These are phyloP conservation scores for Rhynchonycteris naso DNA, from an alignment of 2,797 vertebrate genomes.

Conservation along the genomic window DNA sequence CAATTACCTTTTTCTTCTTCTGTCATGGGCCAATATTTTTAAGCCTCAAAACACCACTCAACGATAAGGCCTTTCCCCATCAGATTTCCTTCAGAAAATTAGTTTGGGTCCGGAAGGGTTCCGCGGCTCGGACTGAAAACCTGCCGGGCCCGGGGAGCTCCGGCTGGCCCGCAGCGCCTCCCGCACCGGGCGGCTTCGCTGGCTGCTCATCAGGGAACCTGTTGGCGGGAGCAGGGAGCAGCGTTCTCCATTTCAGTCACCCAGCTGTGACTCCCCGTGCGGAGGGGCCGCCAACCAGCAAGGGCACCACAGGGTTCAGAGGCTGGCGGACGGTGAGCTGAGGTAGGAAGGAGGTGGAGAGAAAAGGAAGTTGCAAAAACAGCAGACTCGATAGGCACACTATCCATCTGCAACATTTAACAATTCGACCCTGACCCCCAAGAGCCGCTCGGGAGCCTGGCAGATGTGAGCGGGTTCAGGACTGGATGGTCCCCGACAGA, in stretches of 20 bases:
- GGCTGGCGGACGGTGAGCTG: neutral
- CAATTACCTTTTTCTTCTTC: conserved; percentile 35
- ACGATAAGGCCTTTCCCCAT: conserved; percentile 36
- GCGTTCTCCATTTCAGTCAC: conserved; percentile 41
- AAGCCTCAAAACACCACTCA: conserved; percentile 49
- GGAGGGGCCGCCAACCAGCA: neutral
- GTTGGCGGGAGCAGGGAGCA: neutral
- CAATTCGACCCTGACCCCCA: conserved; percentile 71
- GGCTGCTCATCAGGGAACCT: conserved; percentile 32
- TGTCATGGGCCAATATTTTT: neutral
- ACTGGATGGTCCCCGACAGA: conserved; percentile 86
- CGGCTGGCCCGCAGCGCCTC: neutral
- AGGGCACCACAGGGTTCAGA: conserved; percentile 1
- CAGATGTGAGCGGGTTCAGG: conserved; percentile 81
- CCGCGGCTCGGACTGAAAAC: neutral
- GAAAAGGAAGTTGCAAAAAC: conserved; percentile 52
- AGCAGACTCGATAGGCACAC: conserved; percentile 46
- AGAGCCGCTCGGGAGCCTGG: conserved; percentile 66
- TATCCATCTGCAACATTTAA: conserved; percentile 71
- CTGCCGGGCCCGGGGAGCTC: conserved; percentile 49
- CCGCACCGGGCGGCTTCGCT: neutral
- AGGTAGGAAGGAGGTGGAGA: conserved; percentile 23
- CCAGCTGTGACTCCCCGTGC: neutral
- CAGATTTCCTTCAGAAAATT: conserved; percentile 69
- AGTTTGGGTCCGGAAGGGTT: conserved; percentile 73